A percentile compares a stretch with the other conserved stretches of the same genome.
Conservation (phyloP, 2,888 invertebrate species). For the Thalpophila matura region DNA sequence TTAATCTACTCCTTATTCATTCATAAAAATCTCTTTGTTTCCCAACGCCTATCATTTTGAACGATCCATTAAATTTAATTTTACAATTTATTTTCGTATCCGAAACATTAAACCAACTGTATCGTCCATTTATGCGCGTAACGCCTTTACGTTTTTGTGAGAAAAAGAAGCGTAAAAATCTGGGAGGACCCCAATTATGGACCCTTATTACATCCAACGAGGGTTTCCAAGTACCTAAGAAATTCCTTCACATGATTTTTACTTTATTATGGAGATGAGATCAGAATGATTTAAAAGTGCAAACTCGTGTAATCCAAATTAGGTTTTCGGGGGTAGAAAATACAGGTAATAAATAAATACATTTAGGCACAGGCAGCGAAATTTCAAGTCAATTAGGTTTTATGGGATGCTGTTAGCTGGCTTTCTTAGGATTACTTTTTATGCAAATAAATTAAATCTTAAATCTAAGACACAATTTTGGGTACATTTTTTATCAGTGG, state of each 20-base stretch:
- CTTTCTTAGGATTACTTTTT: neutral
- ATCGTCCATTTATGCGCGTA: conserved; percentile 48
- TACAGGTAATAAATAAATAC: conserved; percentile 25
- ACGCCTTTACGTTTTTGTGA: conserved; percentile 42
- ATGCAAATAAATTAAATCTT: conserved; percentile 12
- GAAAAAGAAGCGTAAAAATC: conserved; percentile 38
- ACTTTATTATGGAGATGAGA: conserved; percentile 44
- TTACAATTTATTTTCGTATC: conserved; percentile 57
- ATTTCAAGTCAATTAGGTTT: conserved; percentile 7
- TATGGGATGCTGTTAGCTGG: conserved; percentile 8
- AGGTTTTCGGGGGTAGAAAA: conserved; percentile 13
- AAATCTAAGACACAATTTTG: no score
- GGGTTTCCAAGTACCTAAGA: conserved; percentile 55
- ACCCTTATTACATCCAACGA: conserved; percentile 72
- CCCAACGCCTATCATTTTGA: conserved; percentile 26
- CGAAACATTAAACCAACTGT: conserved; percentile 52
- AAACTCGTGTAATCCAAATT: conserved; percentile 6
- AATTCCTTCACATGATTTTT: conserved; percentile 69
- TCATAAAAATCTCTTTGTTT: conserved; percentile 47
- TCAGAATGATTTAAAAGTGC: conserved; percentile 35
- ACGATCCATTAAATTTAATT: conserved; percentile 49
- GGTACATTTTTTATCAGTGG: no score
- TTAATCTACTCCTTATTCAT: conserved; percentile 26
- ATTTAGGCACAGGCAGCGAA: neutral
- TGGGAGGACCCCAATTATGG: conserved; percentile 65